A percentile compares a stretch with the other conserved stretches of the same genome.
These are phyloP conservation scores for Coryphaenoides rupestris DNA, from an alignment of 2,113 vertebrate species.

Conservation along the genomic window DNA sequence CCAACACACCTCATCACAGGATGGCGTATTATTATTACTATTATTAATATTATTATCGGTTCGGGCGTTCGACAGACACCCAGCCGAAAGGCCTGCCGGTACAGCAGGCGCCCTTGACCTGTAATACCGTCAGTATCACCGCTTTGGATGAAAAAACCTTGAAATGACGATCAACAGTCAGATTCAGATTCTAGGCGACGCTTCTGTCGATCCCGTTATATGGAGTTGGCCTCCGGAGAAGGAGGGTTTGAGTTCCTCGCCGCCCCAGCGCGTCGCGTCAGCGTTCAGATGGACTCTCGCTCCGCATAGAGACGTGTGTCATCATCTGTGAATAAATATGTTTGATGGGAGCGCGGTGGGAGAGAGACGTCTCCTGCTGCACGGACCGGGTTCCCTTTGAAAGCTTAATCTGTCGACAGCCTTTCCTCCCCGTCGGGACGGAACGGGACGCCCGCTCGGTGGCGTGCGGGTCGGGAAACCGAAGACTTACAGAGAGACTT, in stretches of 20 bases:
- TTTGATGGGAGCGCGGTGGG: constrained; percentile 29
- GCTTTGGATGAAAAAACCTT: background rate
- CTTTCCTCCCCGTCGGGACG: constrained; percentile 30
- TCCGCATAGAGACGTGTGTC: constrained; percentile 7
- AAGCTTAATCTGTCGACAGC: constrained; percentile 51
- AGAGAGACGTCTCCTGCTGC: constrained; percentile 36
- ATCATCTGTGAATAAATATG: constrained; percentile 47
- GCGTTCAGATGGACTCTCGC: constrained; percentile 13
- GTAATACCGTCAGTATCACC: too few species aligned
- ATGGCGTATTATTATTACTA: too few species aligned
- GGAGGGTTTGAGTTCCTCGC: background rate
- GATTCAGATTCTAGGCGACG: too few species aligned
- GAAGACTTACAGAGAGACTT: too few species aligned
- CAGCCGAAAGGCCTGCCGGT: too few species aligned
- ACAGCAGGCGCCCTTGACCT: too few species aligned
- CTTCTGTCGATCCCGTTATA: background rate
- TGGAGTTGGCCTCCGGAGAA: background rate
- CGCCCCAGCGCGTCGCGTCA: background rate
- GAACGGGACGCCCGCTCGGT: too few species aligned
- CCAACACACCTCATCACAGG: too few species aligned
- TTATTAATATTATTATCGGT: too few species aligned
- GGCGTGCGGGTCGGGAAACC: too few species aligned
- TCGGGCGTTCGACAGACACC: too few species aligned
- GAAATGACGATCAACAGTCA: too few species aligned
- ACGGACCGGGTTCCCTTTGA: constrained; percentile 55